A percentile compares a stretch with the other conserved stretches of the same genome.
Conservation (phyloP, 2,888 invertebrate genomes). For the Tyria jacobaeae region DNA sequence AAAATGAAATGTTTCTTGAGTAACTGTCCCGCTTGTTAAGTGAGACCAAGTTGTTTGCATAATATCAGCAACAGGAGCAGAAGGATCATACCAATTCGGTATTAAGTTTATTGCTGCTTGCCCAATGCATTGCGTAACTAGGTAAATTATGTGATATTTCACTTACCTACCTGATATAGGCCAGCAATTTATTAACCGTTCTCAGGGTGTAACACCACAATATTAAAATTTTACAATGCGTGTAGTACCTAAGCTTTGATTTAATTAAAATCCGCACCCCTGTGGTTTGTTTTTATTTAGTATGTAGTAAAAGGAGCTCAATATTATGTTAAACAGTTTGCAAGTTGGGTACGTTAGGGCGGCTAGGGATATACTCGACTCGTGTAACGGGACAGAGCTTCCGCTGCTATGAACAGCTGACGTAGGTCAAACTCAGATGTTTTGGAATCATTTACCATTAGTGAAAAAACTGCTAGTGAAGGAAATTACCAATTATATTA, state of each 20-base stretch:
- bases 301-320: slow-evolving; percentile 14
- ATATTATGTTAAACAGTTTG: slow-evolving; percentile 22
- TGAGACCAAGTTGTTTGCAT: too few relatives aligned
- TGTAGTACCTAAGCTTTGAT: slow-evolving; percentile 17
- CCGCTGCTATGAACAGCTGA: slow-evolving; percentile 9
- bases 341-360: slow-evolving; percentile 12
- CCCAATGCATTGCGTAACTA: background rate
- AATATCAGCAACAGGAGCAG: too few relatives aligned
- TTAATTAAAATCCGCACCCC: slow-evolving; percentile 20
- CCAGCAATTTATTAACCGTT: slow-evolving; percentile 20
- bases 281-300: slow-evolving; percentile 22
- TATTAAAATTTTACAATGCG: slow-evolving; percentile 12
- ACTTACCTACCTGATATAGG: slow-evolving; percentile 17
- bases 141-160: slow-evolving; percentile 7
- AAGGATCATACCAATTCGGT: too few relatives aligned
- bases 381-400: slow-evolving; percentile 6
- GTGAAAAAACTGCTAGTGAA: too few relatives aligned
- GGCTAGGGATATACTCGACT: slow-evolving; percentile 8
- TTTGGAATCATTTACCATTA: too few relatives aligned
- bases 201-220: slow-evolving; percentile 5
- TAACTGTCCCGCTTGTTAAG: too few relatives aligned
- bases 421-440: slow-evolving; percentile 7
- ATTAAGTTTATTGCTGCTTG: background rate
- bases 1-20: too few relatives aligned
- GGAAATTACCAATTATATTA: too few relatives aligned